Evolutionary conservation across 92 coral and sea anemone species (phyloP).

Genomic region (Porites cylindrica): DNA sequence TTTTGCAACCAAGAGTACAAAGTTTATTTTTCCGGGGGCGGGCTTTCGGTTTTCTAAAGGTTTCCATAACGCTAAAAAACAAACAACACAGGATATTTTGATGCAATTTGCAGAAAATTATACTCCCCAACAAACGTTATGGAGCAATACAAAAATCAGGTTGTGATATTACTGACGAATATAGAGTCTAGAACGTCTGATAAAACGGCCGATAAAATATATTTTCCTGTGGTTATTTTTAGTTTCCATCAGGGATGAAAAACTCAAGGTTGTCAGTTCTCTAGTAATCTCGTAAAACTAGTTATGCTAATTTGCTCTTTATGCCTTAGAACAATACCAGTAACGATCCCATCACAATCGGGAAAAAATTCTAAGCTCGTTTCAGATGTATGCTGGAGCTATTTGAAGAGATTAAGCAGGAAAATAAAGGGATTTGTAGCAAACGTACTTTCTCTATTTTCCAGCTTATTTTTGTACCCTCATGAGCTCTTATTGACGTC

Average conservation of each 20-base stretch:
- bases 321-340: neutral
- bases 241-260: conserved; percentile 24
- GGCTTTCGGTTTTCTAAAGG: conserved; percentile 29
- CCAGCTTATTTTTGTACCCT: conserved; percentile 10
- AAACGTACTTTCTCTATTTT: conserved; percentile 1
- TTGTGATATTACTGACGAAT: conserved; percentile 20
- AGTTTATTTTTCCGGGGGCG: conserved; percentile 45
- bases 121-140: neutral
- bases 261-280: conserved; percentile 37
- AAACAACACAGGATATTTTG: conserved; percentile 29
- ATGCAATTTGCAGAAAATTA: conserved; percentile 23
- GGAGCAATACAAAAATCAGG: neutral
- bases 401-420: neutral
- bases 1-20: conserved; percentile 1
- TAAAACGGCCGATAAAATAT: conserved; percentile 33
- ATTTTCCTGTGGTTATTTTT: neutral
- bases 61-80: conserved; percentile 46
- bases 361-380: neutral
- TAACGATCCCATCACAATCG: neutral
- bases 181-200: neutral
- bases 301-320: conserved; percentile 45
- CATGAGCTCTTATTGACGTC: conserved; percentile 43
- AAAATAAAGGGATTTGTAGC: neutral
- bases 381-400: neutral
- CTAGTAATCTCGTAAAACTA: conserved; percentile 55